Conservation (phyloP, 1,140 invertebrate genomes). For the Drosophila orosa region DNA sequence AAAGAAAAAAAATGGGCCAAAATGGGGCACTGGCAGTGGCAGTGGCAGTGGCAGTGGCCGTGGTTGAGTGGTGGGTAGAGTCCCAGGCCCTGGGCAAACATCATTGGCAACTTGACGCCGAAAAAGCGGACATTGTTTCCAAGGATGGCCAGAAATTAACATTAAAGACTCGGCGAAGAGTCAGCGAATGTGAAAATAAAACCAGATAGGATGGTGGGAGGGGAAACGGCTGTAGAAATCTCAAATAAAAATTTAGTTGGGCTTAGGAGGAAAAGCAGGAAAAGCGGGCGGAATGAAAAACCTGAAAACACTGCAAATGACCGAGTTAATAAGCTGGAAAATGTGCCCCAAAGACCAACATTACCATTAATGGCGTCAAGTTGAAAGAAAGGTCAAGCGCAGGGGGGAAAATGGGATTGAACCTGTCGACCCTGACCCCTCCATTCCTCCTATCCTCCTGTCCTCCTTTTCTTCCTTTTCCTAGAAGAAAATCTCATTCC, state of each 20-base stretch:
- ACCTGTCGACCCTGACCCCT: constrained; percentile 4
- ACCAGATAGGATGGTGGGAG: constrained; percentile 23
- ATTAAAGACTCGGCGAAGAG: constrained; percentile 35
- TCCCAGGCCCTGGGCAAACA: constrained; percentile 18
- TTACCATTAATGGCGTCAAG: constrained; percentile 63
- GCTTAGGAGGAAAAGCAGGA: not conserved
- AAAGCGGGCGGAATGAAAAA: not conserved
- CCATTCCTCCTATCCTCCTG: too few relatives aligned
- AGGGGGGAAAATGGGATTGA: constrained; percentile 10
- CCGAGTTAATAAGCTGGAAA: constrained; percentile 75
- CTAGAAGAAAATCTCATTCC: constrained; percentile 2
- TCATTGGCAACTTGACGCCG: constrained; percentile 53
- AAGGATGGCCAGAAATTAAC: constrained; percentile 30
- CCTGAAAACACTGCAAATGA: constrained; percentile 41
- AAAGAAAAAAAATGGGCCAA: constrained; percentile 33
- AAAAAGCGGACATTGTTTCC: constrained; percentile 50
- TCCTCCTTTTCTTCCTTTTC: not conserved
- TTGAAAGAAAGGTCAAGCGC: constrained; percentile 27
- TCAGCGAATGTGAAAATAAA: constrained; percentile 50
- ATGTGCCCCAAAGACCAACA: constrained; percentile 62
- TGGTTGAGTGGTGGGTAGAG: not conserved
- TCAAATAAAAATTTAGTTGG: constrained; percentile 22
- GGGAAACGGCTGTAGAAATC: constrained; percentile 12
- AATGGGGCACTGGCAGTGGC: not conserved
- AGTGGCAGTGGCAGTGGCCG: not conserved